Evolutionary conservation across 1,140 invertebrate species (phyloP).

Genomic region (Dendroctonus valens): DNA sequence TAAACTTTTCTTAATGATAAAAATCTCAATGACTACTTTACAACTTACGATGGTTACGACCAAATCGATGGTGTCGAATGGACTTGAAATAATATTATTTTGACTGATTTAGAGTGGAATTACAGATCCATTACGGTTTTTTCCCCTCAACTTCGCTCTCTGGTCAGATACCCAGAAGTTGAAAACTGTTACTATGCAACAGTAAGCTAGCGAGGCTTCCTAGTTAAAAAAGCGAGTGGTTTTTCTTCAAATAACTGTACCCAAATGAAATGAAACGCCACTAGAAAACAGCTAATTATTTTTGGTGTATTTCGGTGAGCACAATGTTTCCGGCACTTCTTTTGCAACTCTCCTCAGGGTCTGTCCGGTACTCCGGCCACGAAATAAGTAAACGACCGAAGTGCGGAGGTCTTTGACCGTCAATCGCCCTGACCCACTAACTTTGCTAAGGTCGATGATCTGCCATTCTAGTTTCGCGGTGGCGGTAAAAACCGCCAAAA

Average conservation of each 20-base stretch:
- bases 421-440: conserved; percentile 51
- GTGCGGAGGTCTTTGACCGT: conserved; percentile 45
- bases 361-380: conserved; percentile 23
- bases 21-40: too few species aligned
- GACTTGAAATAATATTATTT: too few species aligned
- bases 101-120: too few species aligned
- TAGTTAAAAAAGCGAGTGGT: neutral
- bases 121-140: too few species aligned
- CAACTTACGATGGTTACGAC: too few species aligned
- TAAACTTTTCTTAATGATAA: too few species aligned
- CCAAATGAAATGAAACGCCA: conserved; percentile 6
- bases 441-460: conserved; percentile 51
- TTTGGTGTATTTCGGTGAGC: conserved; percentile 23
- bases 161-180: neutral
- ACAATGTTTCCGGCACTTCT: conserved; percentile 29
- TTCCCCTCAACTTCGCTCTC: too few species aligned
- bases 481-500: conserved; percentile 22
- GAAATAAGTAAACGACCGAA: conserved; percentile 47
- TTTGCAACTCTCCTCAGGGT: conserved; percentile 20
- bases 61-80: too few species aligned
- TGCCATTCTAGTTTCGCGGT: conserved; percentile 51
- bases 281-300: conserved; percentile 9
- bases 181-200: too few species aligned
- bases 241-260: conserved; percentile 10
- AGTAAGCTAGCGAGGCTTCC: neutral